These are phyloP conservation scores for Drosophila melanosoma DNA, from an alignment of 2,888 invertebrate species.

Conservation along the genomic window DNA sequence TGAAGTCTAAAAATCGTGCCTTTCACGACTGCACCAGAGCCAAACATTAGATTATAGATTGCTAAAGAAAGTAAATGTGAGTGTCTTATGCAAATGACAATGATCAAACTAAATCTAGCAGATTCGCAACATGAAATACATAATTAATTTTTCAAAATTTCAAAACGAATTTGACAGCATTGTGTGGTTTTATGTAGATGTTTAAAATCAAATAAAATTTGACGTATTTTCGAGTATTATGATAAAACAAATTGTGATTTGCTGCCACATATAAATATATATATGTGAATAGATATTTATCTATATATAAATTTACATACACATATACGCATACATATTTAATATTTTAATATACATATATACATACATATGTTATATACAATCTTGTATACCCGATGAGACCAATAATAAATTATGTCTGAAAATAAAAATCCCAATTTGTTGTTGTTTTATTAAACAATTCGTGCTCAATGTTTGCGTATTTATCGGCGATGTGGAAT, in stretches of 20 bases:
- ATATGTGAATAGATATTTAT: slow-evolving; percentile 15
- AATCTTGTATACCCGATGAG: slow-evolving; percentile 64
- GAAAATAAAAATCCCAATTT: slow-evolving; percentile 58
- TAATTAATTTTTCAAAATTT: slow-evolving; percentile 25
- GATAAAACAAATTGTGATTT: slow-evolving; percentile 62
- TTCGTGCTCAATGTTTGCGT: slow-evolving; percentile 10
- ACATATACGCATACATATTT: slow-evolving; percentile 39
- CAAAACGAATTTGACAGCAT: slow-evolving; percentile 34
- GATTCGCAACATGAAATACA: slow-evolving; percentile 1
- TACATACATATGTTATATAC: slow-evolving; percentile 74
- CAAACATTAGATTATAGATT: slow-evolving; percentile 19
- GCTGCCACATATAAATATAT: slow-evolving; percentile 40
- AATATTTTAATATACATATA: slow-evolving; percentile 51
- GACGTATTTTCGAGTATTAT: slow-evolving; percentile 53
- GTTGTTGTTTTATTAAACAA: slow-evolving; percentile 74
- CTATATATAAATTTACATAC: background rate
- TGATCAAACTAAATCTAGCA: slow-evolving; percentile 7
- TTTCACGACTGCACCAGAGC: slow-evolving; percentile 45
- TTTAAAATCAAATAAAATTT: slow-evolving; percentile 19
- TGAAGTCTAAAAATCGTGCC: slow-evolving; percentile 52
- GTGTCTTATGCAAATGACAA: slow-evolving; percentile 12
- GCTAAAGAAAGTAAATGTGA: slow-evolving; percentile 18
- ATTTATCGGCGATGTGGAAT: slow-evolving; percentile 20
- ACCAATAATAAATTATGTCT: slow-evolving; percentile 70
- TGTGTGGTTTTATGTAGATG: slow-evolving; percentile 17